Evolutionary conservation across 2,113 vertebrate species (phyloP), one percentile per base, ranked within the genome.

Genomic region (Chaetodon trifascialis): DNA sequence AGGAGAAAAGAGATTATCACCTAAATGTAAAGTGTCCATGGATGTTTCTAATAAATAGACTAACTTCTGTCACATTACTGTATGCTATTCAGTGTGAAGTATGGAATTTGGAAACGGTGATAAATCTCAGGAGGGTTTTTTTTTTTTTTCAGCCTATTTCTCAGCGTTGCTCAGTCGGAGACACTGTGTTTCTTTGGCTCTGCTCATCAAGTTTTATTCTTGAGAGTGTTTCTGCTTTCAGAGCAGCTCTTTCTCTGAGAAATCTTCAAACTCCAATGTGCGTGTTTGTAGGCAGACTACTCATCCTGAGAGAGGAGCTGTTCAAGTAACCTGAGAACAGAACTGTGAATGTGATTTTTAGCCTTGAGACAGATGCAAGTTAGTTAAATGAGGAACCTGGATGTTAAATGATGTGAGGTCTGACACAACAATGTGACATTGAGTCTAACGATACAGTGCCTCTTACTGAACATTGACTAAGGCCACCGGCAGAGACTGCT

Each of bases 271-370:
- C 83, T 62, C 42, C 6, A 6, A 38, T 36, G 25, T 19, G 36
- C 4, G 11, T 74, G 71, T 68, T 23, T 4, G 12, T 7, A 19
- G 54, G 17, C 63, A 25, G 47, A n/a, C 4, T 11, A 10, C 47
- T 46, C 40, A 4, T 38, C 47, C 64, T 16, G 54, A 52, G 21
- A 49, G 25, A 42, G 65, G 56, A 38, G 15, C 60, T 64, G 60
- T 4, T 49, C 11, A 64, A 25, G 16, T 14, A 4, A 58, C 12
- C 55, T 30, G 49, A 82, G 65, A 30, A 76, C 47, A 59, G 62
- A 92, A 89, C 71, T 79, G 68, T 92, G 90, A 92, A 93, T 83
- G 88, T 84, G 65, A 82, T 47, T 80, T 84, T 79, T 69, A 55
- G 38, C 64, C 51, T 68, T 2, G 47, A 65, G 76, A 64, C 59